Evolutionary conservation across 2,797 vertebrate species (phyloP).

Genomic region (Cirrhinus molitorella): DNA sequence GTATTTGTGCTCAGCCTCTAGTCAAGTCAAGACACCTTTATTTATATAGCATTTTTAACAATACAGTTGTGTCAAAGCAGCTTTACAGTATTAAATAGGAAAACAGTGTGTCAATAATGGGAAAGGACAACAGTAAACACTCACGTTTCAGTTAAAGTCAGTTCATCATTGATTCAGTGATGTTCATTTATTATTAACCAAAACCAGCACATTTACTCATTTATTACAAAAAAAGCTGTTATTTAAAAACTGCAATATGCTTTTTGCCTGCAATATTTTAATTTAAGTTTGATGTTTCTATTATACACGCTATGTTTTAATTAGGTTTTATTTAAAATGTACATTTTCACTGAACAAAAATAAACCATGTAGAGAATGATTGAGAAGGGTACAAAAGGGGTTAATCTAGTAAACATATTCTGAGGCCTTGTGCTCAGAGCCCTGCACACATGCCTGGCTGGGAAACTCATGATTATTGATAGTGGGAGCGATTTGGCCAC

Average conservation of each 20-base stretch:
- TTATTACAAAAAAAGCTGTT: not conserved
- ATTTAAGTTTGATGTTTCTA: not conserved
- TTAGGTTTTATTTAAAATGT: no score
- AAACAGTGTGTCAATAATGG: no score
- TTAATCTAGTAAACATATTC: constrained; percentile 21
- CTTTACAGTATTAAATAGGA: no score
- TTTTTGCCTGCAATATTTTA: not conserved
- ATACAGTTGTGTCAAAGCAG: no score
- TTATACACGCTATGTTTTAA: constrained; percentile 1
- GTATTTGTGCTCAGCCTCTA: not conserved
- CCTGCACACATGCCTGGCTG: constrained; percentile 31
- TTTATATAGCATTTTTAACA: no score
- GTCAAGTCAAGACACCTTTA: no score
- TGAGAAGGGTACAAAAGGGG: not conserved
- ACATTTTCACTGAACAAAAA: not conserved
- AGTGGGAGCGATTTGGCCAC: constrained; percentile 62
- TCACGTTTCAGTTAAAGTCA: no score
- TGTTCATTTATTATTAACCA: not conserved
- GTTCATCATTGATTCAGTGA: no score
- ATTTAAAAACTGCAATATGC: not conserved
- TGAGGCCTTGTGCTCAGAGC: not conserved
- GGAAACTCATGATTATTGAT: constrained; percentile 64
- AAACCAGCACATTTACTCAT: not conserved
- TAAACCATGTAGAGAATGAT: not conserved
- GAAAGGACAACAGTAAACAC: no score